phyloP scores from a whole-genome alignment of 2,797 vertebrate species.

The Sitta carolinensis region DNA sequence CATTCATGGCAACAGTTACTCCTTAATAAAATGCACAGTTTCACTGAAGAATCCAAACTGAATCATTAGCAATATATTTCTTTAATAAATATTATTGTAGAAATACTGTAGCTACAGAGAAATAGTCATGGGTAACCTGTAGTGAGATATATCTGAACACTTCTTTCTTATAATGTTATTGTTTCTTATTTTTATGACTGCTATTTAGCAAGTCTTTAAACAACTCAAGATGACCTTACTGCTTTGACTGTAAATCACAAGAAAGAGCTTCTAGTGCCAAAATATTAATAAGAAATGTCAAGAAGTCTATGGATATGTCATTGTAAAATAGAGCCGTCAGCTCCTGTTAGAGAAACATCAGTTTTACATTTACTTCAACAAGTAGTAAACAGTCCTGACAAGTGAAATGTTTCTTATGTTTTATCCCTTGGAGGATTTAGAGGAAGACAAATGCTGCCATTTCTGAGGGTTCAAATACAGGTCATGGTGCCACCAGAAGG shows the following conservation, averaged over 20 bases:
- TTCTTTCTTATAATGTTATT: neutral
- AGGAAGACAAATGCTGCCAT: constrained; percentile 36
- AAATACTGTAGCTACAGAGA: neutral
- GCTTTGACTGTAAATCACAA: constrained; percentile 58
- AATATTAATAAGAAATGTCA: constrained; percentile 66
- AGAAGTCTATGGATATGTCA: neutral
- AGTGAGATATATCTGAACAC: neutral
- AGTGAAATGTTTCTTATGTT: constrained; percentile 50
- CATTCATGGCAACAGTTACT: neutral
- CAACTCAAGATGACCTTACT: constrained; percentile 47
- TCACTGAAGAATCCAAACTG: neutral
- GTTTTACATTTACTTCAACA: constrained; percentile 56
- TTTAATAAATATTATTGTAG: neutral
- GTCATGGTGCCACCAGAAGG: neutral
- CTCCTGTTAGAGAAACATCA: constrained; percentile 49
- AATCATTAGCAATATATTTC: neutral
- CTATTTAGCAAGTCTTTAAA: constrained; percentile 48
- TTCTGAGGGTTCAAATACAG: constrained; percentile 35
- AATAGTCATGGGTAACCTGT: neutral
- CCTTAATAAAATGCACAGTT: neutral
- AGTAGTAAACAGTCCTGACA: constrained; percentile 66
- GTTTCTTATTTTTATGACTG: neutral
- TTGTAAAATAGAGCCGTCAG: constrained; percentile 40
- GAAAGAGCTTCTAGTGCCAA: constrained; percentile 42
- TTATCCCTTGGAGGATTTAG: constrained; percentile 31